phyloP scores from a whole-genome alignment of 2,113 vertebrate species.

The Tragelaphus scriptus region DNA sequence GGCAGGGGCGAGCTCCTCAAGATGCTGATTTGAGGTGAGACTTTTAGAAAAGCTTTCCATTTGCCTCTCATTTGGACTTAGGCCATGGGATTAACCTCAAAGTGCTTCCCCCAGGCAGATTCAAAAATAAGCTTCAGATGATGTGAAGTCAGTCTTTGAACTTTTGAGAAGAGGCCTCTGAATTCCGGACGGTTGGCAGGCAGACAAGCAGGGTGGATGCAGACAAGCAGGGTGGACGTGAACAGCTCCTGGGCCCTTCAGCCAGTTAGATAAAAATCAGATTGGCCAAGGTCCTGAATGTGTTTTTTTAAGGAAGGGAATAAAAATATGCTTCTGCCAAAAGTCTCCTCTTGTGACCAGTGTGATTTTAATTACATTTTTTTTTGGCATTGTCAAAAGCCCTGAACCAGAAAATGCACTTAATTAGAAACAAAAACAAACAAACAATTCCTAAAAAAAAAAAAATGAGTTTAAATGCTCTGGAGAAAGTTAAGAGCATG shows the following conservation, averaged over 20 bases:
- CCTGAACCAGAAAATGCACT: constrained; percentile 56
- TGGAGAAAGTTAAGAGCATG: not conserved
- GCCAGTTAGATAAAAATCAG: not conserved
- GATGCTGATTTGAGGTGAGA: not conserved
- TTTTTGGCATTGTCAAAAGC: constrained; percentile 34
- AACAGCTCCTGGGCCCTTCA: not conserved
- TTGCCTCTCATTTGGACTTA: not conserved
- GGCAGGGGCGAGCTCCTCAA: constrained; percentile 16
- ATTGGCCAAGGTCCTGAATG: not conserved
- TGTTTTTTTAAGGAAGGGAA: constrained; percentile 25
- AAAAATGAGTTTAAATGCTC: not conserved
- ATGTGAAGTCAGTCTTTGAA: constrained; percentile 22
- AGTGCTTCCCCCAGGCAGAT: not conserved
- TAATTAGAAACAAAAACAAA: constrained; percentile 62
- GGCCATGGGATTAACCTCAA: not conserved
- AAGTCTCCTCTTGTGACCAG: constrained; percentile 50
- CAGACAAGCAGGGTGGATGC: not conserved
- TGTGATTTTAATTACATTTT: constrained; percentile 60
- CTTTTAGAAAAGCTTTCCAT: not conserved
- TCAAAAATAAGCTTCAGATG: not conserved
- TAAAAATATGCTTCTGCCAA: constrained; percentile 52
- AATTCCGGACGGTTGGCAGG: not conserved
- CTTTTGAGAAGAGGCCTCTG: not conserved
- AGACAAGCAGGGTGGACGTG: not conserved
- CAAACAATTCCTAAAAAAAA: not conserved